Evolutionary conservation across 2,888 invertebrate genomes (phyloP).

Genomic region (Andrena chrysosceles): DNA sequence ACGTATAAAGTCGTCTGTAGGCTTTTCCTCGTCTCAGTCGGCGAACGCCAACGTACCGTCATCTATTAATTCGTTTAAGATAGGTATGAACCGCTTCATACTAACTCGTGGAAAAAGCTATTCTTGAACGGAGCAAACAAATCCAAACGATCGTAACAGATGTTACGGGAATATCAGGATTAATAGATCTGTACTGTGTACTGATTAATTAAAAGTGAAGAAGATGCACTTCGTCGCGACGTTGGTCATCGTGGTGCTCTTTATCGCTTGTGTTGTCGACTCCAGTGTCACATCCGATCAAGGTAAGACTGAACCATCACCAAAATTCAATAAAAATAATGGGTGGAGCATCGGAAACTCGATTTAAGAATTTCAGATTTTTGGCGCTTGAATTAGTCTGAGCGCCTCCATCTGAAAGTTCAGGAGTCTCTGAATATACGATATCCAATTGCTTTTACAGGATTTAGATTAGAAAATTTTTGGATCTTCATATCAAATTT

Average conservation of each 20-base stretch:
- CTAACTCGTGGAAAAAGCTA: not conserved
- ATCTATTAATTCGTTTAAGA: conserved; percentile 25
- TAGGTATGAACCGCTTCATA: not conserved
- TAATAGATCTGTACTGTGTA: not conserved
- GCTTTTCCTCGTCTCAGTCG: conserved; percentile 80
- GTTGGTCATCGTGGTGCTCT: conserved; percentile 35
- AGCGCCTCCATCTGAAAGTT: no score
- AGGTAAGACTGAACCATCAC: conserved; percentile 38
- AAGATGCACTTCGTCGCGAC: conserved; percentile 47
- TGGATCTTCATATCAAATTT: not conserved
- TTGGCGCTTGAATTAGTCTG: not conserved
- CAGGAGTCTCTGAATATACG: no score
- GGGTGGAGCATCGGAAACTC: not conserved
- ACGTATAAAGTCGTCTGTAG: conserved; percentile 82
- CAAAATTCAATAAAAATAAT: not conserved
- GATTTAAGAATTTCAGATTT: not conserved
- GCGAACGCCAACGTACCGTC: conserved; percentile 53
- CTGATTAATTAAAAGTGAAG: not conserved
- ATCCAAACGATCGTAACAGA: not conserved
- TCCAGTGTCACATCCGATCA: conserved; percentile 46
- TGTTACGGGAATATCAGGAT: not conserved
- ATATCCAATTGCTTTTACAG: no score
- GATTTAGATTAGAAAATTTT: no score
- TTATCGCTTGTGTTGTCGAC: conserved; percentile 22
- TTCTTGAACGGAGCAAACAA: not conserved